These are phyloP conservation scores for Enteromius mattozi DNA, from an alignment of 2,797 vertebrate species.

Conservation along the genomic window DNA sequence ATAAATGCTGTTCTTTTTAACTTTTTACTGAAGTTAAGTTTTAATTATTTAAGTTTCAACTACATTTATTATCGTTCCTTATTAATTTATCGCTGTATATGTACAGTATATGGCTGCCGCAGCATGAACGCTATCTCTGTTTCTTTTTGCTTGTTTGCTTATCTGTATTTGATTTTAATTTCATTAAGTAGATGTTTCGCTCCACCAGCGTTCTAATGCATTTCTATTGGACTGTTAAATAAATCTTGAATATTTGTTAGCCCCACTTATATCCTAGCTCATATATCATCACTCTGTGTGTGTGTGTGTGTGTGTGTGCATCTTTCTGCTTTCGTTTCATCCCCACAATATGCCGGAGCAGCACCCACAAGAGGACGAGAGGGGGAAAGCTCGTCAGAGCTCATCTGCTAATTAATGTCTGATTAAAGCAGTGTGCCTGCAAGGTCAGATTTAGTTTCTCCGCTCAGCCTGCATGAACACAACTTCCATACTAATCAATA, in stretches of 20 bases:
- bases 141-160: neutral
- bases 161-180: slow-evolving; percentile 29
- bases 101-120: neutral
- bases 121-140: neutral
- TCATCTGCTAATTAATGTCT: slow-evolving; percentile 55
- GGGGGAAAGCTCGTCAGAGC: slow-evolving; percentile 50
- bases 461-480: slow-evolving; percentile 31
- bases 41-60: neutral
- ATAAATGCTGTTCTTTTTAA: neutral
- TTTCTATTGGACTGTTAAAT: slow-evolving; percentile 32
- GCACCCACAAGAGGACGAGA: slow-evolving; percentile 34
- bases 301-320: neutral
- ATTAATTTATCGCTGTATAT: neutral
- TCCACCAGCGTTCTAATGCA: slow-evolving; percentile 13
- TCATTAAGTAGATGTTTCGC: slow-evolving; percentile 27
- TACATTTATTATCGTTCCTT: neutral
- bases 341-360: slow-evolving; percentile 35
- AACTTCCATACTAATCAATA: slow-evolving; percentile 46
- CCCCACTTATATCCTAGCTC: neutral
- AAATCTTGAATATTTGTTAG: slow-evolving; percentile 39
- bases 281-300: neutral
- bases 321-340: slow-evolving; percentile 38
- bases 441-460: slow-evolving; percentile 39
- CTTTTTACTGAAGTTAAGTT: neutral
- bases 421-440: slow-evolving; percentile 54